These are phyloP conservation scores for Cyprinodon brontotheroides DNA, from an alignment of 2,113 vertebrate species.

Conservation along the genomic window DNA sequence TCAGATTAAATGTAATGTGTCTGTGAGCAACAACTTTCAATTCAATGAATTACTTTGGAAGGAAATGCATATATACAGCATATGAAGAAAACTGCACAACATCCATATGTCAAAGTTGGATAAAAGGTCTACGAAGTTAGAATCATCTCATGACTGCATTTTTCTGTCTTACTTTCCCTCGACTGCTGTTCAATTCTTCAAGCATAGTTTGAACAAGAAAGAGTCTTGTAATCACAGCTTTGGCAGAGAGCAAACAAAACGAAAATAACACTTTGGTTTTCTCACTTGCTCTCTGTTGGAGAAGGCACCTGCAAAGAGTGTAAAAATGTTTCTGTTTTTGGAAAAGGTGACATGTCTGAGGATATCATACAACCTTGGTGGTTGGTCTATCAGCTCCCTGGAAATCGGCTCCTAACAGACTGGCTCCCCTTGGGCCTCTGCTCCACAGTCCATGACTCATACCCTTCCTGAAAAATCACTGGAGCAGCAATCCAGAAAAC, in stretches of 20 bases:
- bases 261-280: conserved; percentile 53
- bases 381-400: conserved; percentile 65
- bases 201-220: conserved; percentile 59
- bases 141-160: conserved; percentile 4
- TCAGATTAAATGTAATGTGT: no score
- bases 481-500: conserved; percentile 27
- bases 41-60: no score
- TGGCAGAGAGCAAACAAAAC: conserved; percentile 44
- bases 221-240: conserved; percentile 58
- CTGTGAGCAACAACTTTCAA: no score
- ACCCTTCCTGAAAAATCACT: conserved; percentile 43
- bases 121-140: conserved; percentile 2
- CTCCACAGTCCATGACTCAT: conserved; percentile 64
- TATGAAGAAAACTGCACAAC: not conserved
- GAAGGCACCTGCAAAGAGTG: conserved; percentile 20
- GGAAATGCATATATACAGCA: no score
- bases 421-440: conserved; percentile 47
- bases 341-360: conserved; percentile 53
- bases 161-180: not conserved
- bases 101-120: not conserved
- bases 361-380: conserved; percentile 64
- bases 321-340: conserved; percentile 44
- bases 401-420: conserved; percentile 64
- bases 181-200: conserved; percentile 26
- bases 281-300: conserved; percentile 27